Base-by-base conservation (phyloP, 2,797 vertebrate genomes). In the Steatocranus sp. region DNA sequence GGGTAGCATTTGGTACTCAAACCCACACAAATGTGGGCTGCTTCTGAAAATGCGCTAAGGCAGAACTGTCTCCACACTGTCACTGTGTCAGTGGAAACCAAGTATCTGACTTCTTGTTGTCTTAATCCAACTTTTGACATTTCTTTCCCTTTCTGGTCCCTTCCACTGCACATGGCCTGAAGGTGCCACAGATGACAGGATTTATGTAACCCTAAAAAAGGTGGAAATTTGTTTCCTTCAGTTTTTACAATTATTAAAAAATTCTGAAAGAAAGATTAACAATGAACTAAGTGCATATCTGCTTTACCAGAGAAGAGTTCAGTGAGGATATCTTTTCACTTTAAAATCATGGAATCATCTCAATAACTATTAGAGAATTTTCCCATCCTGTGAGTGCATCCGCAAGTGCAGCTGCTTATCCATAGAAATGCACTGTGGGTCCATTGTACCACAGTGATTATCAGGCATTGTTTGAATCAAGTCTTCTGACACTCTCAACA, bases 101-200 rank as follows among this genome's bases (percentile, higher is more conserved):
- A 15, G 23, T 27, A 18, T 36, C 23, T 18, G 11, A 78, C 30
- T 74, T 32, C n/a, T 56, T 56, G 8, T 56, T 63, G 20, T 48
- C 7, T 17, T n/a, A 46, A 25, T 7, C 9, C 32, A 27, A 56
- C 43, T 63, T 41, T 74, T 63, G 10, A 70, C 20, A 11, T 70
- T 70, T 70, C 4, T 70, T 46, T 70, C 66, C 1, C 51, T 36
- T 15, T 43, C 27, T 38, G 25, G 25, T 20, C 17, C 0, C 30
- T 61, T 61, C n/a, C 56, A 49, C 30, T 4, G 43, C 20, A 15
- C 1, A 0, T 41, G 1, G n/a, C 15, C n/a, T 34, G 61, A 5
- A 20, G 0, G 23, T 41, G 7, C 17, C 11, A 0, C 15, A 17
- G 0, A 15, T 6, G 34, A 38, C 23, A 20, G 23, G 32, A 34